These are phyloP conservation scores for Cyanoramphus novaezelandiae DNA, from an alignment of 2,113 vertebrate species.

Conservation along the genomic window DNA sequence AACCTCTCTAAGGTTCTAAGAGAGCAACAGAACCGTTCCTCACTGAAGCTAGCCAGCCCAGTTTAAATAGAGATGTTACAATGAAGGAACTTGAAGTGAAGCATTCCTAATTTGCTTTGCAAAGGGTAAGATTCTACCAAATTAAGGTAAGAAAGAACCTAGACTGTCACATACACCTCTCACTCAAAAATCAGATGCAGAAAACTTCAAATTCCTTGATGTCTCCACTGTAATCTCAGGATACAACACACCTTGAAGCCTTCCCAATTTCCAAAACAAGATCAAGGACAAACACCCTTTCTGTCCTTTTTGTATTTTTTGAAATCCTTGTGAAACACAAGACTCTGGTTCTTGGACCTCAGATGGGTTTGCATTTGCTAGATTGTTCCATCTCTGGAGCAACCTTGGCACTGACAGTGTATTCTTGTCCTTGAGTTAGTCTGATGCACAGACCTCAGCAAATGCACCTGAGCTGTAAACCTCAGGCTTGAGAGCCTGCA, in stretches of 20 bases:
- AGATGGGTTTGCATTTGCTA: neutral
- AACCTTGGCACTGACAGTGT: neutral
- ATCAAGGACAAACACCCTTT: conserved; percentile 1
- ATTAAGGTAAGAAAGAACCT: neutral
- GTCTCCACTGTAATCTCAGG: neutral
- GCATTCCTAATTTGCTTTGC: neutral
- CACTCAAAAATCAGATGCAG: neutral
- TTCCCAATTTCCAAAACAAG: neutral
- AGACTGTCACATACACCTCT: conserved; percentile 3
- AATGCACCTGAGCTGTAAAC: neutral
- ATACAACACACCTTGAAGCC: neutral
- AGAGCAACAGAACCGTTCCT: neutral
- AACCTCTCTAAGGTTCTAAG: neutral
- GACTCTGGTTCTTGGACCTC: neutral
- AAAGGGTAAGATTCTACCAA: neutral
- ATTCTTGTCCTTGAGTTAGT: neutral
- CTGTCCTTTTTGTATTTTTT: neutral
- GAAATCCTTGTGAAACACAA: neutral
- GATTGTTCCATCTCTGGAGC: neutral
- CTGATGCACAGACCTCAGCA: neutral
- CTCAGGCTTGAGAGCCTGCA: neutral
- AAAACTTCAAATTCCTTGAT: neutral
- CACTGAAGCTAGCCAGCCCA: neutral
- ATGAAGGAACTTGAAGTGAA: neutral
- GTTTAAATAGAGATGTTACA: neutral